A percentile compares a stretch with the other conserved stretches of the same genome.
Conservation (phyloP, 2,113 vertebrate genomes). For the Glaucidium brasilianum region DNA sequence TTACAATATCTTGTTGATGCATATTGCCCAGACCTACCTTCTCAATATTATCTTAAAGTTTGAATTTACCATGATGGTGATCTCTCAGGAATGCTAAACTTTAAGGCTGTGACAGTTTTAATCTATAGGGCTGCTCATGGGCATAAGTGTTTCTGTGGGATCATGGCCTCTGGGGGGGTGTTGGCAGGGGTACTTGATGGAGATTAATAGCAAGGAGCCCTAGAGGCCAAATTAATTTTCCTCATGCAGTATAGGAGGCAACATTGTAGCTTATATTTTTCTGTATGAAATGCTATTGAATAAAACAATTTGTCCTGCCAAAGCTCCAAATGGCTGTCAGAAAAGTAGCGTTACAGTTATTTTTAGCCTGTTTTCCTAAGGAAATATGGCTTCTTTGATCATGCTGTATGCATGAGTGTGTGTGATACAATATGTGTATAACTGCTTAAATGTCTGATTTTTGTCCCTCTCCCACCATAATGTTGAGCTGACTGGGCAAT, state of each 20-base stretch:
- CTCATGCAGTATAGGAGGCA: background rate
- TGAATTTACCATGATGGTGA: background rate
- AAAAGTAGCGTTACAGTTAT: constrained; percentile 9
- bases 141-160: background rate
- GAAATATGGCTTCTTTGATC: constrained; percentile 34
- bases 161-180: background rate
- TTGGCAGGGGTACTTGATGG: background rate
- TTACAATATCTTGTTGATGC: background rate
- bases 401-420: background rate
- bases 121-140: background rate
- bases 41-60: background rate
- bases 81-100: background rate
- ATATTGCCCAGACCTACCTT: background rate
- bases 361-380: constrained; percentile 25
- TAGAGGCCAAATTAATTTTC: constrained; percentile 41
- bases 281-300: background rate
- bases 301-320: constrained; percentile 36
- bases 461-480: background rate
- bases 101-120: background rate
- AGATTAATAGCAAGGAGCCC: constrained; percentile 30
- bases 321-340: constrained; percentile 21
- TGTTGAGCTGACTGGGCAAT: background rate
- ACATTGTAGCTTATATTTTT: background rate
- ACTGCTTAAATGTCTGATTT: constrained; percentile 13
- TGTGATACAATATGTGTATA: background rate